Base-by-base conservation (phyloP, 2,797 vertebrate genomes). In the Melanotaenia trifasciata region DNA sequence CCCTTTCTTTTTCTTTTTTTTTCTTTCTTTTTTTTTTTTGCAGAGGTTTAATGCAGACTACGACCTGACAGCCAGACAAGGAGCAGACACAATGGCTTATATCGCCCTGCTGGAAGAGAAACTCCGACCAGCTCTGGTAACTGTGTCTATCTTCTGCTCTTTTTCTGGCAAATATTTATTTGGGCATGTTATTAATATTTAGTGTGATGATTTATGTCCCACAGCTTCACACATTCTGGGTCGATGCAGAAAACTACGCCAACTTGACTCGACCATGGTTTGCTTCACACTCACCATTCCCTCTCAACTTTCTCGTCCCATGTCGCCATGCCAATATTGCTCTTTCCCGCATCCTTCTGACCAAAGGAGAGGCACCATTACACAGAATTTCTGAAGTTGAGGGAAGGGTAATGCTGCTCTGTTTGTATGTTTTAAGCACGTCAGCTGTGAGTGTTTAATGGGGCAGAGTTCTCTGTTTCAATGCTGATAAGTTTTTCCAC, bases 221-320 rank as follows among this genome's bases (percentile, higher is more conserved):
- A 35, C 76, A 99, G 98, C 90, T 99, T 84, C 97, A 99, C 87
- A 98, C 97, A n/a, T 99, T 99, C 90, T 99, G 98, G 98, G 95
- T 99, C 78, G 98, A 99, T 70, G 90, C 94, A 59, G 97, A 99
- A 87, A 99, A 99, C 93, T 99, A 99, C 76, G 94, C 94, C 80
- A 95, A 87, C 83, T 85, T 99, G 89, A 99, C 97, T 45, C 95
- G 97, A 74, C 98, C 98, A 0, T 99, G 98, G 97, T 98, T 97
- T 88, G 96, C 97, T n/a, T 97, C 98, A 56, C 96, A 84, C 78
- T 97, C 96, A 76, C 96, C 96, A 0, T 99, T 99, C 83, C 98
- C 97, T 0, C 90, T 99, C 54, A 97, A 94, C 87, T 95, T 97
- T 81, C 94, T 97, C 54, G 90, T 98, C 30, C 98, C 98, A 16